A percentile compares a stretch with the other conserved stretches of the same genome.
These are phyloP conservation scores for Melipona beecheii DNA, from an alignment of 2,888 invertebrate species.

Conservation along the genomic window DNA sequence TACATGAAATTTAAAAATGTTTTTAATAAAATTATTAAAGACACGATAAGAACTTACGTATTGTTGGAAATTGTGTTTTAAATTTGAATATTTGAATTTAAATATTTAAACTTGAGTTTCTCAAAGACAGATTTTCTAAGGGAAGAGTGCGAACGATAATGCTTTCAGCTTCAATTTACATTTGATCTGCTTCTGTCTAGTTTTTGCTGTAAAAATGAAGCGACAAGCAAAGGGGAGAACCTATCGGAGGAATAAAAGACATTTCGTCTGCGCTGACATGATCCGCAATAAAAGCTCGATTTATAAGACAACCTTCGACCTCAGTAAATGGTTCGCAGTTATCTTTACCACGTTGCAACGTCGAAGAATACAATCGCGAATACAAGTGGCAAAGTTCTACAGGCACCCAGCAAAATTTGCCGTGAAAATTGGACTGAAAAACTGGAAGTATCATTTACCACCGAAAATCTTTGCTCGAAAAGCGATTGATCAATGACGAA, in stretches of 20 bases:
- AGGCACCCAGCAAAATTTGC: too few relatives aligned
- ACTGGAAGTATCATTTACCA: too few relatives aligned
- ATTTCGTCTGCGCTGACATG: slow-evolving; percentile 53
- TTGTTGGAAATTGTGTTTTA: not conserved
- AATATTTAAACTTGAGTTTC: not conserved
- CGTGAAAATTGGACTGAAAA: not conserved
- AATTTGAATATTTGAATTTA: rapidly evolving
- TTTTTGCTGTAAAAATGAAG: slow-evolving; percentile 34
- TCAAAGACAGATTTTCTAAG: too few relatives aligned
- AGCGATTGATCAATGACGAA: not conserved
- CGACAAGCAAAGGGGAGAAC: slow-evolving; percentile 10
- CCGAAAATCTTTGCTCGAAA: not conserved
- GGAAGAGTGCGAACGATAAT: not conserved
- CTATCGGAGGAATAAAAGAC: slow-evolving; percentile 29
- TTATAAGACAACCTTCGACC: slow-evolving; percentile 66
- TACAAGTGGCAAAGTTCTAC: not conserved
- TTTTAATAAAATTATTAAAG: not conserved
- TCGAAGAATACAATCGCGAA: slow-evolving; percentile 10
- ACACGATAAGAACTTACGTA: not conserved
- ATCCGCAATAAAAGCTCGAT: slow-evolving; percentile 61
- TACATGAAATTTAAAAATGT: not conserved
- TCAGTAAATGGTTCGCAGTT: slow-evolving; percentile 59
- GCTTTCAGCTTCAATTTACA: not conserved
- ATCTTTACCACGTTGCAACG: slow-evolving; percentile 54
- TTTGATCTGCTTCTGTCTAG: slow-evolving; percentile 12